A percentile compares a stretch with the other conserved stretches of the same genome.
phyloP scores from a whole-genome alignment of 1,140 invertebrate species.

The Pentalonia nigronervosa region DNA sequence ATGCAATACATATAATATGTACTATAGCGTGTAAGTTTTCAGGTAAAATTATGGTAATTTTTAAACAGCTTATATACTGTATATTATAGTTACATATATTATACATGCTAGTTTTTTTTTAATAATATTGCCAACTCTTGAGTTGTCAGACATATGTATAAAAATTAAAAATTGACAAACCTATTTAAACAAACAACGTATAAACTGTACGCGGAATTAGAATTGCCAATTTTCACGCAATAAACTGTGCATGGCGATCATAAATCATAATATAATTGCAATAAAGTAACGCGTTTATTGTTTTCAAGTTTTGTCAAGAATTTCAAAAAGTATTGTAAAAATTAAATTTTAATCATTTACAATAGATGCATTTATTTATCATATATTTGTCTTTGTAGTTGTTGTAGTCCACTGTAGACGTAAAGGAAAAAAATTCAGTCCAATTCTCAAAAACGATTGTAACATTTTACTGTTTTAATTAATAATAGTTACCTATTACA shows the following conservation, averaged over 20 bases:
- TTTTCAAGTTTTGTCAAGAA: background rate
- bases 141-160: background rate
- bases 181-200: background rate
- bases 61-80: background rate
- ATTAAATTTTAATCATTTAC: background rate
- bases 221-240: background rate
- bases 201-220: background rate
- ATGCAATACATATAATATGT: slow-evolving; percentile 10
- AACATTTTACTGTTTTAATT: background rate
- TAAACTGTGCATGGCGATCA: background rate
- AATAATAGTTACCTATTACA: no score
- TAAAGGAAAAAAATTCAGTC: no score
- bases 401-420: no score
- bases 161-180: background rate
- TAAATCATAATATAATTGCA: background rate
- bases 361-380: background rate
- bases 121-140: background rate
- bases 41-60: background rate
- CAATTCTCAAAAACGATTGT: background rate
- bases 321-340: background rate
- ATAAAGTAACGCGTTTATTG: background rate
- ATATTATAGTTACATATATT: background rate
- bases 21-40: slow-evolving; percentile 12
- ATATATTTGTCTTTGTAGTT: background rate
- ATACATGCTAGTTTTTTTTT: background rate